Evolutionary conservation across 2,113 vertebrate genomes (phyloP).

Genomic region (Mugil cephalus): DNA sequence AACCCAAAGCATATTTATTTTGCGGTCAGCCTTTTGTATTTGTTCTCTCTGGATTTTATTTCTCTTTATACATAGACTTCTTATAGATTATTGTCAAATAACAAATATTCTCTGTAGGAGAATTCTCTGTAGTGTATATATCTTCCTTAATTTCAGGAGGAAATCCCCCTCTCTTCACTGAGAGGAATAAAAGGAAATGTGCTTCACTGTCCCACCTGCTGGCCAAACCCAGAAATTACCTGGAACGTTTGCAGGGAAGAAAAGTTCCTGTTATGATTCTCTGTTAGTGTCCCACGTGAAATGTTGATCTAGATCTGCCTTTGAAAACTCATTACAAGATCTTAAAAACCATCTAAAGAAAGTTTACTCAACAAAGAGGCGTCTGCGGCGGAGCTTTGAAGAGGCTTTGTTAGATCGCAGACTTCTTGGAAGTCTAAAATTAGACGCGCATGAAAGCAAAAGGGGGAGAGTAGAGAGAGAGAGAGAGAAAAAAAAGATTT

Average conservation of each 20-base stretch:
- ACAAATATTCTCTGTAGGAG: too few relatives aligned
- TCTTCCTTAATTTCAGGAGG: constrained; percentile 1
- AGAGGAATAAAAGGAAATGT: constrained; percentile 1
- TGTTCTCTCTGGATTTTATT: background rate
- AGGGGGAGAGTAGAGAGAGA: background rate
- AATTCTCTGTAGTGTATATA: too few relatives aligned
- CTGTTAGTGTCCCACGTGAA: background rate
- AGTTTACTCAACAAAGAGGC: background rate
- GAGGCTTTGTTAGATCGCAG: constrained; percentile 13
- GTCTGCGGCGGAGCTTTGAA: background rate
- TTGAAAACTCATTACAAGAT: background rate
- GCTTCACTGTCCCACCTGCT: constrained; percentile 76
- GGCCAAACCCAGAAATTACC: constrained; percentile 60
- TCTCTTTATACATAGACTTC: background rate
- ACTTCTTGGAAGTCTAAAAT: constrained; percentile 35
- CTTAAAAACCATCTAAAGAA: constrained; percentile 5
- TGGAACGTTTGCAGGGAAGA: background rate
- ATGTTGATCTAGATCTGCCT: background rate
- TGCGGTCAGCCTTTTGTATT: background rate
- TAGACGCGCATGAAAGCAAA: constrained; percentile 24
- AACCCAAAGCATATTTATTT: background rate
- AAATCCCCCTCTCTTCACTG: constrained; percentile 9
- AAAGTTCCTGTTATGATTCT: background rate
- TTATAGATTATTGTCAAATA: background rate
- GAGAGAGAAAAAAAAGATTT: constrained; percentile 10